These are phyloP conservation scores for Hoplostethus atlanticus DNA, from an alignment of 2,797 vertebrate species.

Conservation along the genomic window DNA sequence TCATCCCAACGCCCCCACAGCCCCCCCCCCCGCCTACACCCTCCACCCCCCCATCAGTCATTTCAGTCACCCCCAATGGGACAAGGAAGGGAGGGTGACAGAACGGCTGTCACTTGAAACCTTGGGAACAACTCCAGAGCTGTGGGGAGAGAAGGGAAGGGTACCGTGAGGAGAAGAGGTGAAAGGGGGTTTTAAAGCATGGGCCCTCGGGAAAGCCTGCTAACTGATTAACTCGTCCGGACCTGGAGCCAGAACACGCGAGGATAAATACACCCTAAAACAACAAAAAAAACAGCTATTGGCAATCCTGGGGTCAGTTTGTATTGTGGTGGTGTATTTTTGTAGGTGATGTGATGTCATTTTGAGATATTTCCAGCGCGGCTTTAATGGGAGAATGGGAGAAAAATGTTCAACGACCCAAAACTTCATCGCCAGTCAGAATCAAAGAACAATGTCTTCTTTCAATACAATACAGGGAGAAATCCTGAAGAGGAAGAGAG, in stretches of 20 bases:
- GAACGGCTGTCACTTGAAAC: slow-evolving; percentile 83
- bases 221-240: slow-evolving; percentile 68
- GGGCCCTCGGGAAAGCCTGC: slow-evolving; percentile 51
- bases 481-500: too few species aligned
- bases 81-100: slow-evolving; percentile 67
- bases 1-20: slow-evolving; percentile 57
- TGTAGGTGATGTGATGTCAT: too few species aligned
- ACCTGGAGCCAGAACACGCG: slow-evolving; percentile 14
- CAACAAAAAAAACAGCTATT: too few species aligned
- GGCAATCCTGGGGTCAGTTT: too few species aligned
- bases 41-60: neutral
- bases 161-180: slow-evolving; percentile 40
- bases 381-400: too few species aligned
- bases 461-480: too few species aligned
- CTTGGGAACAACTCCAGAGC: slow-evolving; percentile 69
- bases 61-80: slow-evolving; percentile 45
- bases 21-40: slow-evolving; percentile 25
- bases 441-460: too few species aligned
- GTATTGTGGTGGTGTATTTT: too few species aligned
- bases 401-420: too few species aligned
- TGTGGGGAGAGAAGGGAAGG: slow-evolving; percentile 43
- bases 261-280: too few species aligned
- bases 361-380: too few species aligned
- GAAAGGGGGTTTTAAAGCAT: slow-evolving; percentile 53
- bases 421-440: too few species aligned